Percentiles rank a stretch among this genome's conserved stretches.
phyloP scores from a whole-genome alignment of 2,113 vertebrate species.

The Tretioscincus oriximinensis region DNA sequence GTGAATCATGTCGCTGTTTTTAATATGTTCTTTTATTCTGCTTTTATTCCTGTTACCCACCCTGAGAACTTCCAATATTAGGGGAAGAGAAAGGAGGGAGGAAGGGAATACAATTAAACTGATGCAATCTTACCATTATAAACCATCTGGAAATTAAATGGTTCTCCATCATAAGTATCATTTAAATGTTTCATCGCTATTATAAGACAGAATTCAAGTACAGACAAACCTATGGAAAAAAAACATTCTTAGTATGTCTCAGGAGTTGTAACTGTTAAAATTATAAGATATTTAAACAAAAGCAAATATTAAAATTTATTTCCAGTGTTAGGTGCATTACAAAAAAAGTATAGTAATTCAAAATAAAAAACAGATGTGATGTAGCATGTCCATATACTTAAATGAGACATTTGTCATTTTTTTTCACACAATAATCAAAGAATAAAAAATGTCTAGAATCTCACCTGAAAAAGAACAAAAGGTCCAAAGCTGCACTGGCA shows the following conservation, averaged over 20 bases:
- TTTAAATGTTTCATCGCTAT: slow-evolving; percentile 98
- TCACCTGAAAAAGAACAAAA: background rate
- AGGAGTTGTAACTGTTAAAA: background rate
- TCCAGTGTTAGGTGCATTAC: background rate
- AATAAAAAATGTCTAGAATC: background rate
- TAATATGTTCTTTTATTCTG: too few relatives aligned
- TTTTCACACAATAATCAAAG: background rate
- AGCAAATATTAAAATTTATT: background rate
- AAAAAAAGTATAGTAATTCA: too few relatives aligned
- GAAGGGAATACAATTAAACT: accelerated
- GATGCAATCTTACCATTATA: slow-evolving; percentile 84
- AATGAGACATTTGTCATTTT: background rate
- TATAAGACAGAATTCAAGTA: slow-evolving; percentile 93
- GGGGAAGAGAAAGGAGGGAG: too few relatives aligned
- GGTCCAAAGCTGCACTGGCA: too few relatives aligned
- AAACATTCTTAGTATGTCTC: background rate
- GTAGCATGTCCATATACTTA: background rate
- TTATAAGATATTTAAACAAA: background rate
- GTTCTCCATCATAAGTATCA: slow-evolving; percentile 91
- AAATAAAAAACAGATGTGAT: too few relatives aligned
- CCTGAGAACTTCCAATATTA: too few relatives aligned
- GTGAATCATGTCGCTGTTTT: accelerated
- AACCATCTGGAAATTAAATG: slow-evolving; percentile 98
- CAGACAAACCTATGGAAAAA: slow-evolving; percentile 83
- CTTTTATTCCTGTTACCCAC: too few relatives aligned